Conservation (phyloP, 2,797 vertebrate species). For the Cuniculus paca region DNA sequence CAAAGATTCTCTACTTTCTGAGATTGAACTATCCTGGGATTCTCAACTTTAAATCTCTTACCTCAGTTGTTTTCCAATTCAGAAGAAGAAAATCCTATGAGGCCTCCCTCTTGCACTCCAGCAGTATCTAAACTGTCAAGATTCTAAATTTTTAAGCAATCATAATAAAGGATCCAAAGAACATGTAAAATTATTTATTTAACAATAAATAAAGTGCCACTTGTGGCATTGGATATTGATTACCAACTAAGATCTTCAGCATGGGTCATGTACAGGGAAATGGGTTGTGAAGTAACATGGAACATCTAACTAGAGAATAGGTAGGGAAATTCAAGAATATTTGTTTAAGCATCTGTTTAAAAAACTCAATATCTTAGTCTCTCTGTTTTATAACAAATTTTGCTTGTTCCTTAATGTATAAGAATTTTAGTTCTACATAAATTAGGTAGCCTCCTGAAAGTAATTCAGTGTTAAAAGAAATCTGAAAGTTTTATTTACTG, state of each 20-base stretch:
- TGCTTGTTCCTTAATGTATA: background rate
- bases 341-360: background rate
- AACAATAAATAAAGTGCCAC: background rate
- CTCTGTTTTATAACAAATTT: slow-evolving; percentile 1
- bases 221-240: background rate
- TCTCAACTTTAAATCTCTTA: background rate
- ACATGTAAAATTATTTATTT: background rate
- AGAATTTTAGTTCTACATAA: slow-evolving; percentile 5
- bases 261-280: background rate
- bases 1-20: background rate
- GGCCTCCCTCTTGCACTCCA: background rate
- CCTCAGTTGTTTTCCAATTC: background rate
- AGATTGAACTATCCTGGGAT: background rate
- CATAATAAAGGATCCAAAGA: background rate
- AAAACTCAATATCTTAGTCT: background rate
- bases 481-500: background rate
- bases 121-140: background rate
- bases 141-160: background rate
- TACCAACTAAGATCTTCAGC: slow-evolving; percentile 20
- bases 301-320: background rate
- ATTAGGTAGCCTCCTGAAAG: background rate
- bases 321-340: background rate
- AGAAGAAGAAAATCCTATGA: background rate
- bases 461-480: slow-evolving; percentile 9
- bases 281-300: background rate